Conservation (phyloP, 2,113 vertebrate genomes). For the Irena cyanogastra region DNA sequence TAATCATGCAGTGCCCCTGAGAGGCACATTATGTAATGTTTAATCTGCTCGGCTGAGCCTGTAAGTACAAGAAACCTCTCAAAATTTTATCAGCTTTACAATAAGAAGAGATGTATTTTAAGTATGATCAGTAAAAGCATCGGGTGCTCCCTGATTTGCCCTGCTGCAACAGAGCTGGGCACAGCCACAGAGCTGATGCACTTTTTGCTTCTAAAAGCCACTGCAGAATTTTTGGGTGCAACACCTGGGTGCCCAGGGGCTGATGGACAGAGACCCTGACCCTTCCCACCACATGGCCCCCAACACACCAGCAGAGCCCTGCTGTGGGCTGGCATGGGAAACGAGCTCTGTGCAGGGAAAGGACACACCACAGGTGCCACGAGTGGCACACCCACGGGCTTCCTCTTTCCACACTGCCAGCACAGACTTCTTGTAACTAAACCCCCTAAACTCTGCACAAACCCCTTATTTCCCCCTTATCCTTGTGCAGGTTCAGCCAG, state of each 20-base stretch:
- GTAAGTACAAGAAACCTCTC: constrained; percentile 51
- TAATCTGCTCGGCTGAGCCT: constrained; percentile 48
- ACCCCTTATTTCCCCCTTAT: fast-evolving
- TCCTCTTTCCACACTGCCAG: not conserved
- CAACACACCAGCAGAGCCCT: fast-evolving
- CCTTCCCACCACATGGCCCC: fast-evolving
- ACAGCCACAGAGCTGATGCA: not conserved
- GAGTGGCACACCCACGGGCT: fast-evolving
- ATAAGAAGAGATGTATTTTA: not conserved
- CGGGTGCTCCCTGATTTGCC: not conserved
- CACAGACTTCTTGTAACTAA: fast-evolving
- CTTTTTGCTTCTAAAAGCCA: not conserved
- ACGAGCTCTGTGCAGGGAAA: not conserved
- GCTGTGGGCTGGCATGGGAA: fast-evolving
- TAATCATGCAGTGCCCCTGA: constrained; percentile 54
- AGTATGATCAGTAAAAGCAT: fast-evolving
- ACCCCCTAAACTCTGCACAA: not conserved
- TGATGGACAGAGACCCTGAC: not conserved
- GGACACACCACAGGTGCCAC: not conserved
- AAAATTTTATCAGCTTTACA: constrained; percentile 40
- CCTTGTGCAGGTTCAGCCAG: not conserved
- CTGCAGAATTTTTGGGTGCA: not conserved
- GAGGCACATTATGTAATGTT: constrained; percentile 57
- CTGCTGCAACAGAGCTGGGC: not conserved
- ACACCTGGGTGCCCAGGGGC: not conserved